Percentiles rank a stretch among this genome's conserved stretches.
phyloP scores from a whole-genome alignment of 2,888 invertebrate species.

The Nomada ferruginata region DNA sequence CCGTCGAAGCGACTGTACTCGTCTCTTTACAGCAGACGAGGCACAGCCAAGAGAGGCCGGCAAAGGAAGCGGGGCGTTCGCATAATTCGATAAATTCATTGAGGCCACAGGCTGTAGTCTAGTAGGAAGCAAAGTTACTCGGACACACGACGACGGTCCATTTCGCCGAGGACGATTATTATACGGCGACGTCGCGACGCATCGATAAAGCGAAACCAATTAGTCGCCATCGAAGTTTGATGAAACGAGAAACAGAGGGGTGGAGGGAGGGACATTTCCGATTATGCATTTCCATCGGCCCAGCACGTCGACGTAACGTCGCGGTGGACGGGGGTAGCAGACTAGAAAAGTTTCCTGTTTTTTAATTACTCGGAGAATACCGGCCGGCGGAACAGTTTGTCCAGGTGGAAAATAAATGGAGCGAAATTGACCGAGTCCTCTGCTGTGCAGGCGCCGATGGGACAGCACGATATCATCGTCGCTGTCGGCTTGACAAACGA shows the following conservation, averaged over 20 bases:
- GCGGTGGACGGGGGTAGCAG: background rate
- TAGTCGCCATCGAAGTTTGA: conserved; percentile 40
- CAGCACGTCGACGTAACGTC: background rate
- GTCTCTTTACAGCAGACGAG: too few relatives aligned
- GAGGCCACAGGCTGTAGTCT: conserved; percentile 46
- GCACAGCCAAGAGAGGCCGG: background rate
- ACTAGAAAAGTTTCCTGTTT: conserved; percentile 29
- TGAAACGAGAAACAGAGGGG: background rate
- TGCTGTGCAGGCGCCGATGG: background rate
- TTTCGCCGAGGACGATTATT: conserved; percentile 44
- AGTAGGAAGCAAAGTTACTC: conserved; percentile 64
- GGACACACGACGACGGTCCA: conserved; percentile 27
- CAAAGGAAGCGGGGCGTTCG: conserved; percentile 26
- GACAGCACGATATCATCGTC: conserved; percentile 32
- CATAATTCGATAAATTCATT: conserved; percentile 68
- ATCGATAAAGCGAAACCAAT: conserved; percentile 37
- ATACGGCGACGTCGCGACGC: conserved; percentile 7
- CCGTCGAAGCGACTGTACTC: background rate
- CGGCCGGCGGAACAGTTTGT: conserved; percentile 15
- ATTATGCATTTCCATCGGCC: conserved; percentile 10
- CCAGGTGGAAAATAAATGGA: conserved; percentile 39
- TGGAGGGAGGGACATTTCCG: background rate
- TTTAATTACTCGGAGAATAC: conserved; percentile 39
- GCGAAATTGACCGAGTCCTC: conserved; percentile 4
- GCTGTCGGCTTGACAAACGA: background rate